A percentile compares a stretch with the other conserved stretches of the same genome.
These are phyloP conservation scores for Cyanistes caeruleus DNA, from an alignment of 2,113 vertebrate genomes.

Conservation along the genomic window DNA sequence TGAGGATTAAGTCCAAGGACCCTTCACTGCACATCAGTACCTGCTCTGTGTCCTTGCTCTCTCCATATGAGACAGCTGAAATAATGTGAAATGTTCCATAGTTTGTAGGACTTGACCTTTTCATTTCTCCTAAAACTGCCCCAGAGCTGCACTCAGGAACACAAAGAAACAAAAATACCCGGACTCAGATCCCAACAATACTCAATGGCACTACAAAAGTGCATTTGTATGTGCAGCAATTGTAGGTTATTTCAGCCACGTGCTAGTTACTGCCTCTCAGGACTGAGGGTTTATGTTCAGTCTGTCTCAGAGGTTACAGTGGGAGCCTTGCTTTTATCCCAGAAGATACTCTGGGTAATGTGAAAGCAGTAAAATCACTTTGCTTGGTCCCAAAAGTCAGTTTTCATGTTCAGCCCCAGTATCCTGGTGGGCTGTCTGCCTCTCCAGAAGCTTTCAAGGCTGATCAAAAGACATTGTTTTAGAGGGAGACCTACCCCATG, in stretches of 20 bases:
- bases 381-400: not conserved
- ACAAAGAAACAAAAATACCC: not conserved
- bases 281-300: not conserved
- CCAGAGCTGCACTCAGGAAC: not conserved
- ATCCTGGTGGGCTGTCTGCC: not conserved
- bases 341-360: not conserved
- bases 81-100: not conserved
- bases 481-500: not conserved
- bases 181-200: not conserved
- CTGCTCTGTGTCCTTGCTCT: not conserved
- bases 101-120: not conserved
- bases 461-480: slow-evolving; percentile 39
- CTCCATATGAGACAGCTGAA: not conserved
- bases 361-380: not conserved
- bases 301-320: not conserved
- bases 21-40: not conserved
- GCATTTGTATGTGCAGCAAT: not conserved
- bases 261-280: not conserved
- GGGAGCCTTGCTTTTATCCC: not conserved
- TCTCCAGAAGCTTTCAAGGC: not conserved
- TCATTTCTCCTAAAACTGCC: not conserved
- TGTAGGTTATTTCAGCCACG: not conserved
- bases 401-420: not conserved
- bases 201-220: not conserved
- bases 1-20: not conserved